Percentiles rank a stretch among this genome's conserved stretches.
These are phyloP conservation scores for Priapulus caudatus DNA, from an alignment of 2,888 invertebrate genomes.

Conservation along the genomic window DNA sequence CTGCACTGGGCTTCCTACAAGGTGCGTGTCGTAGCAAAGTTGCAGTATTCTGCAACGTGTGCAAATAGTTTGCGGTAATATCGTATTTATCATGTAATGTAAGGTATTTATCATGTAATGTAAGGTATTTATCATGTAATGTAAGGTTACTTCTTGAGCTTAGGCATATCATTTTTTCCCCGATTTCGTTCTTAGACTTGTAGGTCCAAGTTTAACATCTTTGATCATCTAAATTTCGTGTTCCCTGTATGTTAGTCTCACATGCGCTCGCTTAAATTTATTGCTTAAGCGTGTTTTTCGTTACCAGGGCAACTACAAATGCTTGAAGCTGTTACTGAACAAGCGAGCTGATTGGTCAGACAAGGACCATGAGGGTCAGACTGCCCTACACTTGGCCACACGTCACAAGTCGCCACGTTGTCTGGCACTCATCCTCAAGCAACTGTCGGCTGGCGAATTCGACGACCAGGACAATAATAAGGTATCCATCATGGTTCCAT, in stretches of 20 bases:
- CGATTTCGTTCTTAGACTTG: no score
- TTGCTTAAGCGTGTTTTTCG: no score
- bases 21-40: no score
- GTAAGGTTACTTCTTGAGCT: no score
- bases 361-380: conserved; percentile 37
- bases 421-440: conserved; percentile 35
- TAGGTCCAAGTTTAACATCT: no score
- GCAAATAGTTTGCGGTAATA: not conserved
- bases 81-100: not conserved
- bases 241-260: no score
- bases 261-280: no score
- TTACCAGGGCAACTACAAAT: conserved; percentile 34
- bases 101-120: not conserved
- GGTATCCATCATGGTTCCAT: no score
- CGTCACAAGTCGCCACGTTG: conserved; percentile 36
- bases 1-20: conserved; percentile 40
- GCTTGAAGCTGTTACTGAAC: conserved; percentile 33
- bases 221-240: no score
- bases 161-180: no score
- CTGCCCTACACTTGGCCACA: conserved; percentile 37
- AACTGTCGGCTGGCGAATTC: conserved; percentile 35
- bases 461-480: conserved; percentile 39
- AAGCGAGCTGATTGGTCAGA: conserved; percentile 34
- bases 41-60: no score
- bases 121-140: not conserved